Percentiles rank a stretch among this genome's conserved stretches.
Evolutionary conservation across 2,113 vertebrate species (phyloP).

Genomic region (Melanotaenia duboulayi): DNA sequence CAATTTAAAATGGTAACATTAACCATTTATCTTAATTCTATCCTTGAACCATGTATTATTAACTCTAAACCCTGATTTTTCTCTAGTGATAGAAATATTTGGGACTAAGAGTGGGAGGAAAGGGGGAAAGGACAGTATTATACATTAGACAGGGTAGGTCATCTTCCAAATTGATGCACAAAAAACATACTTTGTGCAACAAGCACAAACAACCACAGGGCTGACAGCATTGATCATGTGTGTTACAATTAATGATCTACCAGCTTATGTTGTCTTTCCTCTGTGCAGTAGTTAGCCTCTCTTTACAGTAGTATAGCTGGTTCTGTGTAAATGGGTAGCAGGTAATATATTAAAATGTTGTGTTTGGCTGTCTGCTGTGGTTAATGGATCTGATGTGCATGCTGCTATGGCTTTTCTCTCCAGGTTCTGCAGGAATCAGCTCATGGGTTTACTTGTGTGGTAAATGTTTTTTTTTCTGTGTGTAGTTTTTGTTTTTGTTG

Average conservation of each 20-base stretch:
- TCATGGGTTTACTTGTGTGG: conserved; percentile 98
- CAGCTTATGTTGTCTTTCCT: neutral
- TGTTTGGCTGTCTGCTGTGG: conserved; percentile 18
- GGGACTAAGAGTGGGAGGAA: neutral
- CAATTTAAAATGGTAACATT: too few species aligned
- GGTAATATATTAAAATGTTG: neutral
- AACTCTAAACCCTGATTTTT: too few species aligned
- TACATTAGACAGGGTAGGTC: too few species aligned
- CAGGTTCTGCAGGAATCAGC: conserved; percentile 89
- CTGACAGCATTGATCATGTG: neutral
- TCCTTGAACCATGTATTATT: too few species aligned
- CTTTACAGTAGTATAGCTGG: neutral
- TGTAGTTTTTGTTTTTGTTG: conserved; percentile 50
- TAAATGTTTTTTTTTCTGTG: conserved; percentile 87
- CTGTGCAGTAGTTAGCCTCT: neutral
- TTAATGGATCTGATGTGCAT: conserved; percentile 62
- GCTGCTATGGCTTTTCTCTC: conserved; percentile 76
- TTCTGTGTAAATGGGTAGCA: neutral
- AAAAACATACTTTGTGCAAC: neutral
- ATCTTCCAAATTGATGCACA: neutral
- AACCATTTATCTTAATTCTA: too few species aligned
- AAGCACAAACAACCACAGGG: too few species aligned
- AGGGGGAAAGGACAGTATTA: neutral
- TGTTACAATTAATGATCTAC: neutral
- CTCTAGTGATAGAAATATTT: too few species aligned